phyloP scores from a whole-genome alignment of 2,797 vertebrate genomes.

The Sternotherus odoratus region DNA sequence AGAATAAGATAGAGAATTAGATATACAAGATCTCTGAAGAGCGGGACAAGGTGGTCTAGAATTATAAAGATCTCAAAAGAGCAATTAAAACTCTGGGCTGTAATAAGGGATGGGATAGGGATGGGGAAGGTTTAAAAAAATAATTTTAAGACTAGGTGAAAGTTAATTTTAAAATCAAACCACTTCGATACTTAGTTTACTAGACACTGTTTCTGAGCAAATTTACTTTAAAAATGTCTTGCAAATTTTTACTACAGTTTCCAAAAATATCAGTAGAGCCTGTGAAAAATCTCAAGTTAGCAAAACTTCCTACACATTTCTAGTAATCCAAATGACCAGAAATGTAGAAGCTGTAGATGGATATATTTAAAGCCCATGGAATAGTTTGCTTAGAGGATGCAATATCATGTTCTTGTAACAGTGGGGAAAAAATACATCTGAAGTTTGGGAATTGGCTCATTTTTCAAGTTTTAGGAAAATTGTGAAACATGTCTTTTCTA shows the following conservation, averaged over 20 bases:
- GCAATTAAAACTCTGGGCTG: background rate
- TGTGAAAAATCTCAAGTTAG: background rate
- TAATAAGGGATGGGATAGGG: background rate
- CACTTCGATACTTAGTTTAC: background rate
- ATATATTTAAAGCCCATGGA: background rate
- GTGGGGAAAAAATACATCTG: background rate
- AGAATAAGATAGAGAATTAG: constrained; percentile 10
- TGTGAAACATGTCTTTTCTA: background rate
- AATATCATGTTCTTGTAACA: background rate
- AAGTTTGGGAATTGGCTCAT: background rate
- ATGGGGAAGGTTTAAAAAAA: background rate
- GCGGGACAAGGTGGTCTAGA: background rate
- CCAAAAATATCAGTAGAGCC: constrained; percentile 17
- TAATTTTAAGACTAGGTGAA: background rate
- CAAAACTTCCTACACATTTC: background rate
- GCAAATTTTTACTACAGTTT: constrained; percentile 17
- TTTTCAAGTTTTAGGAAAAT: background rate
- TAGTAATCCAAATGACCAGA: background rate
- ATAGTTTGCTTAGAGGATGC: background rate
- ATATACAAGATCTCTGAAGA: constrained; percentile 22
- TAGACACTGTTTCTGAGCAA: background rate
- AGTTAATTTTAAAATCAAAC: background rate
- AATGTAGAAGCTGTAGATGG: background rate
- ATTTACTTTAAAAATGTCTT: constrained; percentile 18
- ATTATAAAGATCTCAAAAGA: background rate